Percentiles rank a stretch among this genome's conserved stretches.
These are phyloP conservation scores for Himalopsyche japonica DNA, from an alignment of 2,888 invertebrate genomes.

Conservation along the genomic window DNA sequence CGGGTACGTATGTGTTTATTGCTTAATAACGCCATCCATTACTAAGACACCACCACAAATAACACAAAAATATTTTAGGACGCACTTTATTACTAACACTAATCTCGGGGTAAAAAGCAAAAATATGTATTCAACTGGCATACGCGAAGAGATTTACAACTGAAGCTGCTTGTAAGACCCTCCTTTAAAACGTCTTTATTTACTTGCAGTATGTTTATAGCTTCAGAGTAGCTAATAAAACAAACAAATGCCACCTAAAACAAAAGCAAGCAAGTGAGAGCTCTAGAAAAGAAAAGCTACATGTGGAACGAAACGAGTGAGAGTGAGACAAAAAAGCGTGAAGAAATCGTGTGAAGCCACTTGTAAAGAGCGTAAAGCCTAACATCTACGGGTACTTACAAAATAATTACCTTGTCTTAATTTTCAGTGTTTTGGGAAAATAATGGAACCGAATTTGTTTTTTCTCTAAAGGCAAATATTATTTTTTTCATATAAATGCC, in stretches of 20 bases:
- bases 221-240: constrained; percentile 5
- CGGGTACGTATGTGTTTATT: too few relatives aligned
- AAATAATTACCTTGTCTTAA: neutral
- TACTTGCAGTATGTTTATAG: constrained; percentile 15
- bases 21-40: too few relatives aligned
- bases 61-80: too few relatives aligned
- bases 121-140: neutral
- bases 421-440: too few relatives aligned
- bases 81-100: too few relatives aligned
- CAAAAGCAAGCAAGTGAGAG: constrained; percentile 12
- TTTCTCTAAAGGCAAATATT: too few relatives aligned
- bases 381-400: neutral
- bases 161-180: neutral
- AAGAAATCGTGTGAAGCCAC: constrained; percentile 36
- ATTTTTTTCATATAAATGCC: too few relatives aligned
- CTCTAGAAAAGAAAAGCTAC: neutral
- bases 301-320: neutral
- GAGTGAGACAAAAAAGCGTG: constrained; percentile 20
- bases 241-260: constrained; percentile 20
- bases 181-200: neutral
- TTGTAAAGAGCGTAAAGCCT: constrained; percentile 18
- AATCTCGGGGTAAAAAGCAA: too few relatives aligned
- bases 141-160: neutral
- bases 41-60: too few relatives aligned
- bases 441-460: too few relatives aligned